phyloP scores from a whole-genome alignment of 2,888 invertebrate genomes.

The Caenorhabditis afra region DNA sequence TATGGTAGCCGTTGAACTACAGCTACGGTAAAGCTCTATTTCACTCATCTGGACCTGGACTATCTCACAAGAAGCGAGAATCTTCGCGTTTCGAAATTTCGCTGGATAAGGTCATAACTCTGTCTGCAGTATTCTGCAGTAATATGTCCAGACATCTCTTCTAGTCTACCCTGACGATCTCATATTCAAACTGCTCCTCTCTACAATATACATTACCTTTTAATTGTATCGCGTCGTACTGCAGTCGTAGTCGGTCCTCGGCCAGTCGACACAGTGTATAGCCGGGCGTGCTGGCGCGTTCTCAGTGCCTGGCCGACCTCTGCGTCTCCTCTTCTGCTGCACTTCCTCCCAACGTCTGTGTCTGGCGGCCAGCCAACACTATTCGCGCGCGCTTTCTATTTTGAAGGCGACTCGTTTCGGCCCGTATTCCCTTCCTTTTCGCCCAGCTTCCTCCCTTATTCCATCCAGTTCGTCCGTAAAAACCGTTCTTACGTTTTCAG shows the following conservation, averaged over 20 bases:
- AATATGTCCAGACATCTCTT: too few relatives aligned
- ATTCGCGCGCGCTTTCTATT: slow-evolving; percentile 60
- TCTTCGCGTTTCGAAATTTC: too few relatives aligned
- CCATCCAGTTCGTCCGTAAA: background rate
- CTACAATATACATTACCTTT: too few relatives aligned
- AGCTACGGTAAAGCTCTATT: too few relatives aligned
- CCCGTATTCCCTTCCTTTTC: slow-evolving; percentile 14
- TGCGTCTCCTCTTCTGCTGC: slow-evolving; percentile 22
- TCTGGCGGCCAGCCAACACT: slow-evolving; percentile 61
- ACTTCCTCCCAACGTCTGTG: slow-evolving; percentile 28
- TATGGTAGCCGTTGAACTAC: too few relatives aligned
- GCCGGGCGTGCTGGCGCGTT: slow-evolving; percentile 43
- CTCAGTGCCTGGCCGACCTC: slow-evolving; percentile 34
- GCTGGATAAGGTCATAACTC: too few relatives aligned
- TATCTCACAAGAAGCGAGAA: too few relatives aligned
- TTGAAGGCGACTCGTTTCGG: slow-evolving; percentile 38
- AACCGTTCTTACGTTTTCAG: background rate
- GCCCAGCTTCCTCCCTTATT: slow-evolving; percentile 14
- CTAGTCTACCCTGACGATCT: too few relatives aligned
- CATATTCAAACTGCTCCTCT: too few relatives aligned
- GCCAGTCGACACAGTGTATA: background rate
- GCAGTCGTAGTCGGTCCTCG: slow-evolving; percentile 1
- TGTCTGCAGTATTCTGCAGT: too few relatives aligned
- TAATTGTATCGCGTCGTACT: too few relatives aligned
- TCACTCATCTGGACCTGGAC: too few relatives aligned